Evolutionary conservation across 2,888 invertebrate genomes (phyloP).

Genomic region (Lasioglossum malachurum): DNA sequence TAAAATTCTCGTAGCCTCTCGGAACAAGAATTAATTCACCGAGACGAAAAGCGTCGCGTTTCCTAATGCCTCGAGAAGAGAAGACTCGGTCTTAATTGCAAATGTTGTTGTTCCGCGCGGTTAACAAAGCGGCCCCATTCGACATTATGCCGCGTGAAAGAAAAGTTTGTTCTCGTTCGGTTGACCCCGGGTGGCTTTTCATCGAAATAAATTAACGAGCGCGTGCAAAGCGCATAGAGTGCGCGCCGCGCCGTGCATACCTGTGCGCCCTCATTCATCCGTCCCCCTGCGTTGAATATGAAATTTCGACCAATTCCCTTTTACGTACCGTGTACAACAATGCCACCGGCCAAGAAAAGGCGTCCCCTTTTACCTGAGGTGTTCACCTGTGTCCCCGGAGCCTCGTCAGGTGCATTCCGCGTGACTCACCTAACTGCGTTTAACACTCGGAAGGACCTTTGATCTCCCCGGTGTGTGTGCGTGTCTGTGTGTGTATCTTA

Average conservation of each 20-base stretch:
- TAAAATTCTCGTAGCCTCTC: neutral
- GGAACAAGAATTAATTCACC: neutral
- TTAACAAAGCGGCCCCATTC: neutral
- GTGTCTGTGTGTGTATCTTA: neutral
- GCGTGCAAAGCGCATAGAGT: neutral
- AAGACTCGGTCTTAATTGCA: slow-evolving; percentile 22
- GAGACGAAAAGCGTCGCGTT: neutral
- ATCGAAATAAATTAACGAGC: slow-evolving; percentile 52
- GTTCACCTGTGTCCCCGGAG: slow-evolving; percentile 53
- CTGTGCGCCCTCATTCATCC: slow-evolving; percentile 11
- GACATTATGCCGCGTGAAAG: slow-evolving; percentile 14
- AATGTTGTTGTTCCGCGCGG: slow-evolving; percentile 20
- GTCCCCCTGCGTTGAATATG: slow-evolving; percentile 19
- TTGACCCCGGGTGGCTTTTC: slow-evolving; percentile 21
- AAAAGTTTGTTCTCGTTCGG: slow-evolving; percentile 19
- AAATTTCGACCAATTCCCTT: slow-evolving; percentile 26
- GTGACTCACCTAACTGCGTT: neutral
- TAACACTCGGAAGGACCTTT: neutral
- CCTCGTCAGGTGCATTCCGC: slow-evolving; percentile 53
- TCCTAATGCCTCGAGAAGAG: neutral
- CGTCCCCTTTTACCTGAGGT: slow-evolving; percentile 51
- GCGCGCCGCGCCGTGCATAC: slow-evolving; percentile 23
- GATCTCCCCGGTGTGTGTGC: neutral
- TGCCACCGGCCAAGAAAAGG: slow-evolving; percentile 26
- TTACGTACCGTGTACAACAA: slow-evolving; percentile 36